Percentiles rank a stretch among this genome's conserved stretches.
Conservation (phyloP, 2,888 invertebrate species). For the Entomobrya proxima region DNA sequence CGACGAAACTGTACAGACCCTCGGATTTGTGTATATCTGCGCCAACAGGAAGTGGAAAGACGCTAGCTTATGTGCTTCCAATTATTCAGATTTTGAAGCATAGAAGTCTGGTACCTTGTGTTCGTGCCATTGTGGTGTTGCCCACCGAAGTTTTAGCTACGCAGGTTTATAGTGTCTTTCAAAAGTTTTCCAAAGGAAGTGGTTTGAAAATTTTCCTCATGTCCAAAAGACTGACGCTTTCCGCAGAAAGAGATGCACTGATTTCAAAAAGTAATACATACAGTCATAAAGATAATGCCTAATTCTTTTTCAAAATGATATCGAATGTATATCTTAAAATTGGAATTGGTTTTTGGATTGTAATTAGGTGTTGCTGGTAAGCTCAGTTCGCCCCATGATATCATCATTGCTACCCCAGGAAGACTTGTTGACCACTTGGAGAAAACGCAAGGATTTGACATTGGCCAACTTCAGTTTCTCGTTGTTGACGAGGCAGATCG, state of each 20-base stretch:
- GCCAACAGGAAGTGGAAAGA: slow-evolving; percentile 80
- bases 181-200: slow-evolving; percentile 83
- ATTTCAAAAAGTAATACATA: slow-evolving; percentile 56
- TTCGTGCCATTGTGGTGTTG: slow-evolving; percentile 73
- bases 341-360: no score
- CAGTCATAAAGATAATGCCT: neutral
- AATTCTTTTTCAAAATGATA: neutral
- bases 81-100: slow-evolving; percentile 77
- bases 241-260: slow-evolving; percentile 70
- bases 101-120: slow-evolving; percentile 60
- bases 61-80: slow-evolving; percentile 81
- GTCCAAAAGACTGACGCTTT: slow-evolving; percentile 68
- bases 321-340: no score
- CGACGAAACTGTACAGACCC: slow-evolving; percentile 82
- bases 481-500: slow-evolving; percentile 98
- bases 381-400: slow-evolving; percentile 80
- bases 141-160: slow-evolving; percentile 74
- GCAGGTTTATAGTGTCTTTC: slow-evolving; percentile 75
- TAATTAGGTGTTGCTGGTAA: slow-evolving; percentile 69
- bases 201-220: slow-evolving; percentile 83
- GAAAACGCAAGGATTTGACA: slow-evolving; percentile 86
- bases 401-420: slow-evolving; percentile 95
- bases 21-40: slow-evolving; percentile 90
- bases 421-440: slow-evolving; percentile 94
- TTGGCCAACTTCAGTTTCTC: slow-evolving; percentile 85